Base-by-base conservation (phyloP, 2,888 invertebrate genomes). In the Zele albiditarsus region DNA sequence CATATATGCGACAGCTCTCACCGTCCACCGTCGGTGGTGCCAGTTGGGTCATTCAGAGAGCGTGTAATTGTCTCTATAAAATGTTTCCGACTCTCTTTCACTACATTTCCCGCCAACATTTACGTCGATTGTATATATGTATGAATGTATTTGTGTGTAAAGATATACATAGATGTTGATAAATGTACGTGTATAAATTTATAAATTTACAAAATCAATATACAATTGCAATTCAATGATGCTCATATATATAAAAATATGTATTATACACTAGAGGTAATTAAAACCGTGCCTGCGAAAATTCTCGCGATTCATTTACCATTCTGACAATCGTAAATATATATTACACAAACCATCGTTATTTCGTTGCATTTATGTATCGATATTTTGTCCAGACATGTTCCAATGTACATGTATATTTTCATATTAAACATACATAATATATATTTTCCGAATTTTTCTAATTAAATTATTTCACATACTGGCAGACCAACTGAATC, bases 21-120 rank as follows among this genome's bases (percentile, higher is more conserved):
- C 69, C 66, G 62, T 53, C 53, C 20, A 53, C 53, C 53, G 53
- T 53, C 20, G 5, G 12, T n/a, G 25, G 71, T 71, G 69, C 76
- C 76, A 71, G 76, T 76, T 66, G 72, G 78, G 58, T 74, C 78
- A 76, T 78, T 76, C 68, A 67, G 73, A 77, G 72, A 75, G 77
- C 72, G 71, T 78, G 73, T 77, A 78, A 78, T 78, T 78, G 78
- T 77, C 75, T 70, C 66, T 77, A 78, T 73, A 78, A 78, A 78
- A 78, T 77, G 60, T 71, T 75, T 70, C 68, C 53, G 49, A 27
- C 71, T 62, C 68, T 71, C 67, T 23, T 66, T 28, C 71, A 38
- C 33, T 70, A 69, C 73, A 46, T 67, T 42, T 69, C 23, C 28
- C 63, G 6, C 25, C 10, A 53, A 53, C 53, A 53, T 53, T 53